Evolutionary conservation across 1,140 invertebrate genomes (phyloP).

Genomic region (Trissolcus basalis): DNA sequence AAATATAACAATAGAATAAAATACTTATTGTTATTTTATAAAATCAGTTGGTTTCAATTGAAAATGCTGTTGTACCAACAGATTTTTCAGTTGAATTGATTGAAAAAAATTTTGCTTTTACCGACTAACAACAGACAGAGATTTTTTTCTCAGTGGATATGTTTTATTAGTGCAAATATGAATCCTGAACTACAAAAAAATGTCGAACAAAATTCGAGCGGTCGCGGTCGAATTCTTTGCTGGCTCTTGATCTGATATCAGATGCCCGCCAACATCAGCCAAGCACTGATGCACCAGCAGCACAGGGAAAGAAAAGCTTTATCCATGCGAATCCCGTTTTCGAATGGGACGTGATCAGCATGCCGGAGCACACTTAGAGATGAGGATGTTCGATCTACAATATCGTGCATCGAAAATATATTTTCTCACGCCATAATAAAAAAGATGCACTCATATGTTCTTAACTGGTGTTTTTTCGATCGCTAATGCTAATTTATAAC

Average conservation of each 20-base stretch:
- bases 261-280: conserved; percentile 47
- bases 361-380: conserved; percentile 31
- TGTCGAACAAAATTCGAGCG: conserved; percentile 35
- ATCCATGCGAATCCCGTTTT: conserved; percentile 56
- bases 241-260: conserved; percentile 29
- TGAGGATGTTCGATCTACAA: conserved; percentile 28
- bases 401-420: conserved; percentile 34
- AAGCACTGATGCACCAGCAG: conserved; percentile 15
- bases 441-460: background rate
- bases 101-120: no score
- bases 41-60: no score
- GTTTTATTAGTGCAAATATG: no score
- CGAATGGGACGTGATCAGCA: conserved; percentile 54
- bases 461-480: no score
- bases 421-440: conserved; percentile 12
- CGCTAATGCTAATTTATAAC: background rate
- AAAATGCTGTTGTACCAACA: no score
- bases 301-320: conserved; percentile 41
- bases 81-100: no score
- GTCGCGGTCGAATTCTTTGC: conserved; percentile 36
- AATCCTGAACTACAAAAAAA: conserved; percentile 34
- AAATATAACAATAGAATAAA: no score
- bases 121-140: no score
- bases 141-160: no score
- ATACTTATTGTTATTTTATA: no score